Base-by-base conservation (phyloP, 2,888 invertebrate species). In the Andrena chrysosceles region DNA sequence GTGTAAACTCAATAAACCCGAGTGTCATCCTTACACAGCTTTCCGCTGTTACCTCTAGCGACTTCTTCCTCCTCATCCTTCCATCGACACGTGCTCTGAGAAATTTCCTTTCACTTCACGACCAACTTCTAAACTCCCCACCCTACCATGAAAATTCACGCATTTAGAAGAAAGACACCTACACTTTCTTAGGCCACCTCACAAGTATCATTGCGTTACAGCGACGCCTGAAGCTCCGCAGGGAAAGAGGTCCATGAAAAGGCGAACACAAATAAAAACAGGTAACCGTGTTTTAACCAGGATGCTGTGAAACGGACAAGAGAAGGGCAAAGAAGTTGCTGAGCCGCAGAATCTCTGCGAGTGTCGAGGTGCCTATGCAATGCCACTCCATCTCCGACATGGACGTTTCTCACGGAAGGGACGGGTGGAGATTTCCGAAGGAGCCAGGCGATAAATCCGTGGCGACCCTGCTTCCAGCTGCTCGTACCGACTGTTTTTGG, bases 401-500 rank as follows among this genome's bases (percentile, higher is more conserved):
- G 52, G 75, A 79, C 5, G 26, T 26, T 16, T 23, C 2, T 26
- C 26, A 48, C 64, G 6, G 42, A 73, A 54, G 59, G 68, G 70
- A 63, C 54, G 26, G 66, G 42, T 16, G 42, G 42, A 42, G 59
- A 68, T 69, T 63, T 79, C 67, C 56, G 64, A 73, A 54, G 56
- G 52, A 52, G 66, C 48, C 4, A 69, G n/a, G 20, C 31, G 66
- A 70, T 62, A 75, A 69, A 48, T 59, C 48, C 54, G 20, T n/a
- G 31, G 56, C 33, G 5, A 13, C n/a, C 7, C 23, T 13, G 26
- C 42, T 42, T 42, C 10, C 20, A 29, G 29, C 54, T 33, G 49
- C 49, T 31, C 42, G 13, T 13, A 6, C 87, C 91, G 93, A 94
- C 93, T 94, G 94, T 94, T 94, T 95, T 94, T 94, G 93, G 94